These are phyloP conservation scores for Volucella inflata DNA, from an alignment of 2,888 invertebrate genomes.

Conservation along the genomic window DNA sequence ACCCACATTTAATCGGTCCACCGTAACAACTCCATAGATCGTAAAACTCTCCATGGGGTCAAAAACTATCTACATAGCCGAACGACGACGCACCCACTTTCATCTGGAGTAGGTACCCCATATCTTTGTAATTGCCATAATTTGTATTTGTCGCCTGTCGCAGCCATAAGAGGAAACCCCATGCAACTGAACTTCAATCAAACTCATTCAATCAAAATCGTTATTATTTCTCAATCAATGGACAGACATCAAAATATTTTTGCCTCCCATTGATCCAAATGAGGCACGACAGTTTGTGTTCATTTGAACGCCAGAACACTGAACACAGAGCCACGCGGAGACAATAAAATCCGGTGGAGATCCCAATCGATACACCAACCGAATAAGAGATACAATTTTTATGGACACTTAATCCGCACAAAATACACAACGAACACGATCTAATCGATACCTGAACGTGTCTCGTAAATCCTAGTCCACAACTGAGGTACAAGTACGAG, in stretches of 20 bases:
- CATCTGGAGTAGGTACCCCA: conserved; percentile 22
- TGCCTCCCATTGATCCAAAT: conserved; percentile 67
- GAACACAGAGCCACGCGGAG: conserved; percentile 20
- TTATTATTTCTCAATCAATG: conserved; percentile 73
- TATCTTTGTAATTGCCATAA: conserved; percentile 71
- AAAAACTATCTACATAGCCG: conserved; percentile 27
- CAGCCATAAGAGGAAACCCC: conserved; percentile 34
- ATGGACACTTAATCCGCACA: conserved; percentile 75
- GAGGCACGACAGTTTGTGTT: neutral
- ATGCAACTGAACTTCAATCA: conserved; percentile 7
- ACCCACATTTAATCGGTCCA: conserved; percentile 72
- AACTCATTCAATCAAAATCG: conserved; percentile 69
- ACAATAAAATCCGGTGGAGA: conserved; percentile 74
- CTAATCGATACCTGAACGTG: conserved; percentile 74
- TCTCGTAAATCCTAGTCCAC: conserved; percentile 57
- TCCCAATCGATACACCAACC: conserved; percentile 65
- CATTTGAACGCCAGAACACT: conserved; percentile 43
- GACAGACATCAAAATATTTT: conserved; percentile 68
- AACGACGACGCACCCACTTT: conserved; percentile 63
- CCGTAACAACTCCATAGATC: conserved; percentile 50
- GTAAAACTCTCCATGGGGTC: conserved; percentile 67
- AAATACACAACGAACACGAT: conserved; percentile 74
- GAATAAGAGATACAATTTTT: conserved; percentile 73
- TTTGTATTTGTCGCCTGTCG: conserved; percentile 75
- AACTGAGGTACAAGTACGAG: neutral